A percentile compares a stretch with the other conserved stretches of the same genome.
phyloP scores from a whole-genome alignment of 2,797 vertebrate species.

The Sitta carolinensis region DNA sequence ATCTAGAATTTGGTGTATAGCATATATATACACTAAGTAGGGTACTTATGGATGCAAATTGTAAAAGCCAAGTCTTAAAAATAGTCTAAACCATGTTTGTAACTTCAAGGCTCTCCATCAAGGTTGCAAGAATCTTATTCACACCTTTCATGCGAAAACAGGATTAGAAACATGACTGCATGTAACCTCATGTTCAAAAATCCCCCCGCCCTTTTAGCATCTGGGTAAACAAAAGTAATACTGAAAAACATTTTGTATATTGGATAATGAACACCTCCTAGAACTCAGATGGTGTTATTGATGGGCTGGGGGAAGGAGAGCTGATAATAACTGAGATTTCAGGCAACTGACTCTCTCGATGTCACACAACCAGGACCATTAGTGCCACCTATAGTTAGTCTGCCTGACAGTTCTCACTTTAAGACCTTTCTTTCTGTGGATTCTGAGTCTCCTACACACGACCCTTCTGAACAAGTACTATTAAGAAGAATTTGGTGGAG shows the following conservation, averaged over 20 bases:
- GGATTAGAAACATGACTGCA: not conserved
- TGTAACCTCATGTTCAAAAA: not conserved
- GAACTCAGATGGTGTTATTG: not conserved
- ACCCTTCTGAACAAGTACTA: not conserved
- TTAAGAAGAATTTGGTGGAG: not conserved
- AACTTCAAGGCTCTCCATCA: not conserved
- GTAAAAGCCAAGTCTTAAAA: not conserved
- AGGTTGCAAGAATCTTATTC: not conserved
- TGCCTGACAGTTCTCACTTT: not conserved
- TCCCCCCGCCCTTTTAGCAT: not conserved
- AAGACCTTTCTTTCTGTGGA: not conserved
- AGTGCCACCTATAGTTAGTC: slow-evolving; percentile 52
- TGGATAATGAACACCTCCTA: not conserved
- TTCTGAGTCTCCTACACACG: not conserved
- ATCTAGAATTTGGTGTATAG: not conserved
- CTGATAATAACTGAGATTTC: not conserved
- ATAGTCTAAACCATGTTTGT: not conserved
- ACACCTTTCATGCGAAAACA: not conserved
- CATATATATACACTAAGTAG: not conserved
- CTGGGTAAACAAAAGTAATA: not conserved
- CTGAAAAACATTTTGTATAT: not conserved
- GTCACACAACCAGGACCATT: not conserved
- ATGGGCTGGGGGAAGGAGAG: not conserved
- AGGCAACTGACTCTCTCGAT: not conserved
- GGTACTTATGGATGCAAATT: not conserved